These are phyloP conservation scores for Percopsis transmontana DNA, from an alignment of 2,113 vertebrate species.

Conservation along the genomic window DNA sequence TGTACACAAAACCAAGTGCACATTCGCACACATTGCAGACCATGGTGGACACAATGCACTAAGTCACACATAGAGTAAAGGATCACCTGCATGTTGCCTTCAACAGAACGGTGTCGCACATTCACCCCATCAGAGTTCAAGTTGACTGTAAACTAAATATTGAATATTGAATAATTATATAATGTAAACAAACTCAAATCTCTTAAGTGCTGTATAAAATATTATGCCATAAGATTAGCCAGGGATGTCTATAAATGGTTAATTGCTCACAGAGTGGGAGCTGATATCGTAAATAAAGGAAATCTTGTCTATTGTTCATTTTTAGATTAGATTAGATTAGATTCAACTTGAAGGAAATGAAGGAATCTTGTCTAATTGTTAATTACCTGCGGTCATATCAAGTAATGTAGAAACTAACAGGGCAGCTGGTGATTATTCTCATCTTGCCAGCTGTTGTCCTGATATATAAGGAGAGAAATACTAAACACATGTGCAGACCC, in stretches of 20 bases:
- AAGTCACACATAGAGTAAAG: no score
- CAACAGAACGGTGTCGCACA: neutral
- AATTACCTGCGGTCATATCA: neutral
- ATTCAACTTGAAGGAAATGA: no score
- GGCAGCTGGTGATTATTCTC: constrained; percentile 3
- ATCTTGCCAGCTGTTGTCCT: neutral
- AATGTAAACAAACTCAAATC: no score
- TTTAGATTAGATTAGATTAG: no score
- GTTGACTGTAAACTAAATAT: neutral
- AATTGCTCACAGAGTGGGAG: neutral
- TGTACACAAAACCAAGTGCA: neutral
- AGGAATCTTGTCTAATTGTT: no score
- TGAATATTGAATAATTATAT: no score
- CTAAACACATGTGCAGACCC: constrained; percentile 2
- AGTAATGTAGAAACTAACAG: neutral
- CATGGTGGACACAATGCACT: no score
- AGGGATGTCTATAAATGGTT: neutral
- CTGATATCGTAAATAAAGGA: neutral
- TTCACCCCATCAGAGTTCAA: neutral
- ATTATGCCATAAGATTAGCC: neutral
- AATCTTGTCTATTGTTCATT: neutral
- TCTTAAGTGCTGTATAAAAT: neutral
- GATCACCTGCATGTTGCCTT: neutral
- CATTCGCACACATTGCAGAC: neutral
- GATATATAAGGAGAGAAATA: neutral